Evolutionary conservation across 2,113 vertebrate species (phyloP).

Genomic region (Acinonyx jubatus): DNA sequence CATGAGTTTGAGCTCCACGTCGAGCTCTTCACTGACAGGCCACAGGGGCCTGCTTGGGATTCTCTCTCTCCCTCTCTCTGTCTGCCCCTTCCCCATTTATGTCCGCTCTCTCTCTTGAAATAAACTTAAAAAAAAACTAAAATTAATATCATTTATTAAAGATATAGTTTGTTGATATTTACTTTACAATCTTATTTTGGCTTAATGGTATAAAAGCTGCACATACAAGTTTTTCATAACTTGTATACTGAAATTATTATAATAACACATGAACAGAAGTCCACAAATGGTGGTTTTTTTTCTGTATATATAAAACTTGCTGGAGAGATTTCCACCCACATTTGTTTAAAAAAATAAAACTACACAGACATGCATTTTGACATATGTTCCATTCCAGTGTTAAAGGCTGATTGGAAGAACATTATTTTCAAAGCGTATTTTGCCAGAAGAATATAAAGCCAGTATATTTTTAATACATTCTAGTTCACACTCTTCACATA

Average conservation of each 20-base stretch:
- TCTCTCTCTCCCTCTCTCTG: too few species aligned
- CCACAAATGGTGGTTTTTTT: background rate
- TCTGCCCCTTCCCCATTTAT: too few species aligned
- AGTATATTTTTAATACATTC: constrained; percentile 64
- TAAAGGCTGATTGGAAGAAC: constrained; percentile 54
- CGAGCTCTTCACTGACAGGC: too few species aligned
- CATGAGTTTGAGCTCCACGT: too few species aligned
- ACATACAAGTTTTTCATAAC: background rate
- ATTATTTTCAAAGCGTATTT: constrained; percentile 58
- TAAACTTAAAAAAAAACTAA: background rate
- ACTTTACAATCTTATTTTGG: constrained; percentile 39
- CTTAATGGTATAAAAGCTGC: constrained; percentile 42
- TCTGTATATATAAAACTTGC: background rate
- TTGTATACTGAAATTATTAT: constrained; percentile 4
- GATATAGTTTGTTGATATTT: background rate
- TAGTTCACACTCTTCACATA: constrained; percentile 58
- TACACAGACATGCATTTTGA: background rate
- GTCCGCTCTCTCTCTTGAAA: too few species aligned
- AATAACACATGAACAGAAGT: background rate
- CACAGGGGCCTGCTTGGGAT: too few species aligned
- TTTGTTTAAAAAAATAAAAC: background rate
- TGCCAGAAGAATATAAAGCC: constrained; percentile 67
- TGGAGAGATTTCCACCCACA: background rate
- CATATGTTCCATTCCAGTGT: constrained; percentile 46
- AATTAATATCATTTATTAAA: constrained; percentile 1